Base-by-base conservation (phyloP, 30 jellyfish, hydroid and myxozoan genomes). In the Chironex yamaguchii region DNA sequence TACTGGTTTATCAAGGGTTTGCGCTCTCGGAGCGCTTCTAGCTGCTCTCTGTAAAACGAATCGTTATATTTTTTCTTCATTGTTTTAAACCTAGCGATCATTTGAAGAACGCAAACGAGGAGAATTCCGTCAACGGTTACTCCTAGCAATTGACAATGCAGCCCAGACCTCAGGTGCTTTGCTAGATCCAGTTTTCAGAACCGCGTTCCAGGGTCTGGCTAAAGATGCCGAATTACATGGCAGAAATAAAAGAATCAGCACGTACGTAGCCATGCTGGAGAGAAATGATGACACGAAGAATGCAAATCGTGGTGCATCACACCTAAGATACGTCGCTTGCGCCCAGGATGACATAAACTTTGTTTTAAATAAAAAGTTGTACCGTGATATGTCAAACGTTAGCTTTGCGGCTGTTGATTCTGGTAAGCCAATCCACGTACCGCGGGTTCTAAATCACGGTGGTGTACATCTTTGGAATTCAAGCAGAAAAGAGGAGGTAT, bases 401-500 rank as follows among this genome's bases (percentile, higher is more conserved):
- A 89, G 97, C 51, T 94, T 88, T 82, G 77, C 81, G 23, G 97
- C 95, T 0, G 84, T 89, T 25, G 97, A 94, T 70, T 36, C 96
- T 67, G 97, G 97, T 34, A 94, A 94, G 74, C 99, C 99, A 21
- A 94, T 94, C 17, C 96, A 94, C 54, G 97, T 94, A 26, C 97
- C 97, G 33, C 92, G 97, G 28, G 96, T 94, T 17, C 20, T 94
- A 24, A 86, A 94, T 53, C 93, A 94, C 62, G 99, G 97, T 27
- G 99, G 99, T 9, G 99, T 94, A 24, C 76, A 88, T 52, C 26
- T 94, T 49, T 94, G 99, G 99, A 94, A 94, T 50, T 81, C 96
- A 27, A 50, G 20, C 20, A 84, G 97, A 11, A 82, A 48, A 67
- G 96, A 88, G 25, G 99, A 94, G 76, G 98, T 87, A 64, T 11